Base-by-base conservation (phyloP, 2,797 vertebrate genomes). In the Anisognathus igniventris region DNA sequence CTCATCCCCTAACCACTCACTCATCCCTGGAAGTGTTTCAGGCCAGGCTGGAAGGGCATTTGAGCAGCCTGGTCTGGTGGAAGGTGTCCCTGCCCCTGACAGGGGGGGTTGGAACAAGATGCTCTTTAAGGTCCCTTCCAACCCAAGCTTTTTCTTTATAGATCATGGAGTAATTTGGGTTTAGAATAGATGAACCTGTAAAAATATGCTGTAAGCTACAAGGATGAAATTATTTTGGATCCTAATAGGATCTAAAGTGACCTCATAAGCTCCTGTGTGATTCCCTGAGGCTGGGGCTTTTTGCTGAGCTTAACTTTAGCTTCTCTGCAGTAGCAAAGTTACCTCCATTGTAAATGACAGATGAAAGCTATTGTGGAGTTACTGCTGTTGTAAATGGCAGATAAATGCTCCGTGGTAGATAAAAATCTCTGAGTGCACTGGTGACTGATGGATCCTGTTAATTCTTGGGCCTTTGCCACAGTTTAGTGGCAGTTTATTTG, bases 381-480 rank as follows among this genome's bases (percentile, higher is more conserved):
- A 25, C 80, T 60, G 66, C 82, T n/a, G 3, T 40, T 42, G 50
- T 65, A 78, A 81, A 81, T 48, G 61, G 56, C 79, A 93, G 81
- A 65, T 31, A 39, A 80, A 71, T 40, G 87, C 27, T 72, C 68
- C 15, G 58, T 40, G 79, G 73, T 2, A 75, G 86, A 86, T 95
- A 86, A 84, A 74, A 68, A 95, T 64, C 94, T 81, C 73, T 14
- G 42, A 74, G 53, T 13, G 39, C 7, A 0, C 53, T 37, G 66
- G n/a, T 84, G 85, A 86, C 44, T 86, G 94, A 88, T 75, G 90
- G 79, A 30, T 81, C 72, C 67, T 51, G 42, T 81, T 81, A 91
- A 62, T 35, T 58, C 42, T 78, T 81, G 83, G 68, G 79, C 56
- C 35, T 66, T 40, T 66, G 85, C 75, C 88, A 78, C 58, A 44